These are phyloP conservation scores for Daboia siamensis DNA, from an alignment of 2,113 vertebrate species.

Conservation along the genomic window DNA sequence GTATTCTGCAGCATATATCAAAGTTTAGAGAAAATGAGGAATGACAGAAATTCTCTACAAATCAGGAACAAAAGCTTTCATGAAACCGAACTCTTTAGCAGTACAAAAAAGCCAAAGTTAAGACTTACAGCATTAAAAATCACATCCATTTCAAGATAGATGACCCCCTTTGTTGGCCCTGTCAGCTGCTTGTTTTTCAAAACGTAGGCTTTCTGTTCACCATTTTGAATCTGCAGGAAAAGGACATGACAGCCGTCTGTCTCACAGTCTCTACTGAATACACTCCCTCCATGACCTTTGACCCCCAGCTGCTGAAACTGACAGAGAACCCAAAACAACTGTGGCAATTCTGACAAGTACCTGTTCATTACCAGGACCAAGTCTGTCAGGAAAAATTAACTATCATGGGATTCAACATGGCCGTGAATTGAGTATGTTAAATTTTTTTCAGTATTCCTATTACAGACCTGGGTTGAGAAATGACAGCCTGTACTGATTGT, in stretches of 20 bases:
- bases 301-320: conserved; percentile 99
- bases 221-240: conserved; percentile 99
- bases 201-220: conserved; percentile 99
- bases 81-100: conserved; percentile 79
- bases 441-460: conserved; percentile 81
- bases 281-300: conserved; percentile 90
- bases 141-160: conserved; percentile 99
- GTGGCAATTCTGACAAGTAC: conserved; percentile 99
- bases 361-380: conserved; percentile 99
- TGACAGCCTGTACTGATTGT: conserved; percentile 70
- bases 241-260: conserved; percentile 99
- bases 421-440: conserved; percentile 82
- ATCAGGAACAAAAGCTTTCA: conserved; percentile 80
- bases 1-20: conserved; percentile 68
- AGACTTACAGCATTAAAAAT: conserved; percentile 99
- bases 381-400: conserved; percentile 99
- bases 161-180: conserved; percentile 99
- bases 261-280: conserved; percentile 96
- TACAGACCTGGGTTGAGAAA: conserved; percentile 79
- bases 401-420: conserved; percentile 96
- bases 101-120: conserved; percentile 84
- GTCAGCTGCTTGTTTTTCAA: conserved; percentile 99
- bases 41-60: conserved; percentile 82
- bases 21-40: conserved; percentile 74
- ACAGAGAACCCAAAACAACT: conserved; percentile 99